Evolutionary conservation across 2,888 invertebrate genomes (phyloP), one percentile per base, ranked within the genome.

Genomic region (Ferdinandea cuprea): DNA sequence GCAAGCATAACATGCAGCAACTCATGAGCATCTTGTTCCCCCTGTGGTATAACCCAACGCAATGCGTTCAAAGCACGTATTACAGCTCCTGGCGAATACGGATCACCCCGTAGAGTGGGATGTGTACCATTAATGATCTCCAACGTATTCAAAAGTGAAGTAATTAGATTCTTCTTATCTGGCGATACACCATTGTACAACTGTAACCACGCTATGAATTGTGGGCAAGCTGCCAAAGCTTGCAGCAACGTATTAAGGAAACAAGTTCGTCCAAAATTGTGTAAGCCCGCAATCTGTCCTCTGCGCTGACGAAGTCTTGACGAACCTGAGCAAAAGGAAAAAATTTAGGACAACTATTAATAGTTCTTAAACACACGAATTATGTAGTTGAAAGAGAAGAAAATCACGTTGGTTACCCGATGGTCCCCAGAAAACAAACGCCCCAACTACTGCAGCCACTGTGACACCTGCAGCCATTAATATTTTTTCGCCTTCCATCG

Each of bases 1-100:
- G 96, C 94, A 7, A 98, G 92, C 86, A 99, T 92, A 7, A 97
- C 95, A 90, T 97, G 97, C 87, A 98, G 94, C 61, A 99, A 91
- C 91, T 99, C 98, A 89, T 98, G 98, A 0, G 98, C 96, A 91
- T 99, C 99, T 91, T 98, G 96, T 91, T 98, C 97, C 85, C 97
- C 97, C 85, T 97, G 97, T 0, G 97, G 95, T 86, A 98, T 96
- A 52, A 95, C 95, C 97, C 98, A 98, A 13, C 96, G 95, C 0
- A 96, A 92, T 19, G 95, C 92, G 52, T 88, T 90, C 5, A 98
- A 92, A 0, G 96, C 95, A 80, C 95, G 93, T 85, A 97, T 93
- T 9, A 97, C 94, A 0, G 93, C 93, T 4, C 92, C 93, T 0
- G 95, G 94, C 0, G 93, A 93, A 86, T 92, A 93, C 9, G 93